Evolutionary conservation across 2,113 vertebrate genomes (phyloP), one percentile per base, ranked within the genome.

Genomic region (Physeter macrocephalus): DNA sequence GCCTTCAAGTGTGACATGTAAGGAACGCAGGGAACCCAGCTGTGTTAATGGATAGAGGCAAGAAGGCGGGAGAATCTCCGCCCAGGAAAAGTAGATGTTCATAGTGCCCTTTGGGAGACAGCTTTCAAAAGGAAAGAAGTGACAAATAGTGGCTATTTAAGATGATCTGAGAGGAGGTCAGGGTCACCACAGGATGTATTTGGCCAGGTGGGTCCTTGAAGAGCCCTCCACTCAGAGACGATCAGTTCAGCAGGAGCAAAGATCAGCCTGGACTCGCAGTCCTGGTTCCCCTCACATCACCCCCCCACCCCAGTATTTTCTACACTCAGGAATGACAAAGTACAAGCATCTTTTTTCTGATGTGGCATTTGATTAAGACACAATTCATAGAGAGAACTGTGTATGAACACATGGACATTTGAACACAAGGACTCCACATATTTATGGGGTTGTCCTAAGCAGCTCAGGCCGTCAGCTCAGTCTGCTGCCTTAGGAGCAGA

Each of bases 321-420:
- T 41, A 20, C 66, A 61, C 41, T 66, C 88, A 36, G 49, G 72
- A 91, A 94, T 96, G 95, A 95, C 91, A 86, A 95, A 93, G 82
- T 57, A 52, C 62, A 71, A 31, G 61, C 61, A 82, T 95, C 62
- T 77, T 91, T 97, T 77, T 83, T 72, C 89, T 75, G 46, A 95
- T 89, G 92, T 66, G 77, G 86, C 85, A 64, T 66, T 88, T 81
- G 93, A 94, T 97, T 94, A 96, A 97, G 96, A 97, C 77, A 94
- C 86, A 94, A 29, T 83, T 96, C 89, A 95, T 91, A 88, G 82
- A 90, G 66, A 94, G 77, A 49, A 64, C 13, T 3, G 59, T 8
- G 4, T 1, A 64, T 25, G 71, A 77, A 46, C 49, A 52, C 0
- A 2, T 0, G 13, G 95, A 36, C 71, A 23, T 61, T 41, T 39